Base-by-base conservation (phyloP, 1,140 invertebrate species). In the Drosophila fuyamai region DNA sequence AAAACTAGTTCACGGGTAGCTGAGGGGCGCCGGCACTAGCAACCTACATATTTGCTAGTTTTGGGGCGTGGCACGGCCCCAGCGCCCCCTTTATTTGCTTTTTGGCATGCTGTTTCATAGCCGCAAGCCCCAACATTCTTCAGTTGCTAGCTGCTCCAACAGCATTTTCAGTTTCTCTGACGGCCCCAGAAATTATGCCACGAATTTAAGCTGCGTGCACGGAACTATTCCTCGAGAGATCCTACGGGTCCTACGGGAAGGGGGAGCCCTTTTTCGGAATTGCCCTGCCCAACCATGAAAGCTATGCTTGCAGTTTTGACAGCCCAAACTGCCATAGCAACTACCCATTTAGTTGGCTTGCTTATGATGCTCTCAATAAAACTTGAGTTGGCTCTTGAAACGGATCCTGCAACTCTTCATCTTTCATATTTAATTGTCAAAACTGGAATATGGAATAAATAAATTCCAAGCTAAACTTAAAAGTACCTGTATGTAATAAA, bases 21-120 rank as follows among this genome's bases (percentile, higher is more conserved):
- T 53, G 54, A n/a, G 36, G 51, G 47, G 44, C 9, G 38, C 13
- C 38, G 50, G 81, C 84, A 32, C 29, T 32, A 32, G 29, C 29
- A 88, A 88, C 83, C 83, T 88, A 88, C 79, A 88, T 88, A 88
- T 80, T 83, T 77, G 83, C 62, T 61, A 79, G 81, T 82, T 68
- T 43, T 10, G 38, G 56, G 63, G 73, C 68, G 62, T 73, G 76
- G 79, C 70, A 58, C 71, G 65, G 76, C 56, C 50, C 48, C 43
- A 70, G 74, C 44, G 10, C 40, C 60, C 48, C 43, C 23, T 23
- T 23, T 59, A 76, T 78, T 60, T 82, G 79, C 79, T 88, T 83
- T 86, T 88, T 86, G 76, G 66, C 83, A 76, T 88, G 76, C 79
- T 76, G 76, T 73, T 89, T 83, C 76, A 63, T 89, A 80, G 83